phyloP scores from a whole-genome alignment of 92 coral and sea anemone genomes.

The Epizoanthus scotinus region DNA sequence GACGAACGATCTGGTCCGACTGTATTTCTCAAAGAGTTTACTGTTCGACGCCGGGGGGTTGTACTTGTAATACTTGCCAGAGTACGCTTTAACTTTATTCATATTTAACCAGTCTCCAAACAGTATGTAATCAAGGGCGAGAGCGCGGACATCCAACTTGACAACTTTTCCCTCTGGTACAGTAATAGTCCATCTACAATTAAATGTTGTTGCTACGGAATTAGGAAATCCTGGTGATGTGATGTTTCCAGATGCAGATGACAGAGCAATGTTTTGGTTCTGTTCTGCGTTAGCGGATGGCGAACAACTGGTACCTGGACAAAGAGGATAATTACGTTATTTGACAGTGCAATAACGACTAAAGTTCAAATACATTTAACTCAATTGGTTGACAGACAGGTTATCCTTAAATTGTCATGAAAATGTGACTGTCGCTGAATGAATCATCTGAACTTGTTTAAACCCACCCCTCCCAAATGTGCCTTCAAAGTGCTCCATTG shows the following conservation, averaged over 20 bases:
- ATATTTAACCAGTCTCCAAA: neutral
- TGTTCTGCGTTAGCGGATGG: neutral
- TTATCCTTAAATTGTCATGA: too few relatives aligned
- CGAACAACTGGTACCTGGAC: slow-evolving; percentile 12
- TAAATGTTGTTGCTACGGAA: neutral
- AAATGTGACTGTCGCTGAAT: too few relatives aligned
- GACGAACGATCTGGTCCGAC: neutral
- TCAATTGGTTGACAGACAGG: too few relatives aligned
- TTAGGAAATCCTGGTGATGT: slow-evolving; percentile 35
- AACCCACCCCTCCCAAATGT: too few relatives aligned
- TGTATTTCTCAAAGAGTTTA: neutral
- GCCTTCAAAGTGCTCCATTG: too few relatives aligned
- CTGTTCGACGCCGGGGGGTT: neutral
- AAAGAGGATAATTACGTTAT: neutral
- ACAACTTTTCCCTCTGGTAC: slow-evolving; percentile 20
- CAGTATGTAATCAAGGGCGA: neutral
- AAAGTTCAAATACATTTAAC: too few relatives aligned
- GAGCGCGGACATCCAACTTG: neutral
- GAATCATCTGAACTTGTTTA: too few relatives aligned
- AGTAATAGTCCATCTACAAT: slow-evolving; percentile 8
- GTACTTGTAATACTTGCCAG: slow-evolving; percentile 21
- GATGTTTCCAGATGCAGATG: slow-evolving; percentile 16
- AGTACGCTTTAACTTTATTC: neutral
- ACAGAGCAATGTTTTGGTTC: slow-evolving; percentile 14
- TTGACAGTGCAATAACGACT: too few relatives aligned